Conservation (phyloP, 2,797 vertebrate species). For the Poecile montanus region DNA sequence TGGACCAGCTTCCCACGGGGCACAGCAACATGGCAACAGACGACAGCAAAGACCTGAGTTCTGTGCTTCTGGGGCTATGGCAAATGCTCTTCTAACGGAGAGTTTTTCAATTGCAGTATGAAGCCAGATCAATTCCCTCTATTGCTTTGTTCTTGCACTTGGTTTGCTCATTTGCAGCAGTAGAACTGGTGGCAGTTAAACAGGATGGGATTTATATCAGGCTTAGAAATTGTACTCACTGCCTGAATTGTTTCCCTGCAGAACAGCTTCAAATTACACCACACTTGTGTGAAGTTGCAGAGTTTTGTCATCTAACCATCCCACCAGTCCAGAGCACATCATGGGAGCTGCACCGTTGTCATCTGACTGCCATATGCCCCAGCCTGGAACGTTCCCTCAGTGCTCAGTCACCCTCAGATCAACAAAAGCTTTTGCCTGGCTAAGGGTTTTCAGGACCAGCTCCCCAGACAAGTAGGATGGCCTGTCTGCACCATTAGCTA, state of each 20-base stretch:
- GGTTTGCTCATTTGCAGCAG: slow-evolving; percentile 5
- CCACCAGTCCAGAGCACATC: neutral
- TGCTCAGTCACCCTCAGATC: neutral
- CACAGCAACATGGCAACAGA: neutral
- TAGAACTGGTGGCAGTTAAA: neutral
- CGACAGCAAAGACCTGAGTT: neutral
- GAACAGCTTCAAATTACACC: slow-evolving; percentile 5
- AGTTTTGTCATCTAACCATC: slow-evolving; percentile 2
- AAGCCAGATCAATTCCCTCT: neutral
- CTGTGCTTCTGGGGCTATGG: neutral
- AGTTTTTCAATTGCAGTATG: neutral
- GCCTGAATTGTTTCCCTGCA: neutral
- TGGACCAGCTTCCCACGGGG: neutral
- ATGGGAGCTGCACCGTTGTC: neutral
- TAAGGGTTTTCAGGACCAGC: neutral
- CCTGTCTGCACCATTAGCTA: neutral
- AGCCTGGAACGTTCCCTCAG: neutral
- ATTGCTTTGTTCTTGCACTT: slow-evolving; percentile 5
- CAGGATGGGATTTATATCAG: slow-evolving; percentile 19
- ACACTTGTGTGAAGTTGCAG: neutral
- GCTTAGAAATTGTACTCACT: slow-evolving; percentile 18
- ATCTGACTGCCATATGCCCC: slow-evolving; percentile 57
- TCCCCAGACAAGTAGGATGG: neutral
- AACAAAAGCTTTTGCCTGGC: slow-evolving; percentile 18
- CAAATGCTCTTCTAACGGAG: neutral